A percentile compares a stretch with the other conserved stretches of the same genome.
These are phyloP conservation scores for Cordylochernes scorpioides DNA, from an alignment of 2,888 invertebrate species.

Conservation along the genomic window DNA sequence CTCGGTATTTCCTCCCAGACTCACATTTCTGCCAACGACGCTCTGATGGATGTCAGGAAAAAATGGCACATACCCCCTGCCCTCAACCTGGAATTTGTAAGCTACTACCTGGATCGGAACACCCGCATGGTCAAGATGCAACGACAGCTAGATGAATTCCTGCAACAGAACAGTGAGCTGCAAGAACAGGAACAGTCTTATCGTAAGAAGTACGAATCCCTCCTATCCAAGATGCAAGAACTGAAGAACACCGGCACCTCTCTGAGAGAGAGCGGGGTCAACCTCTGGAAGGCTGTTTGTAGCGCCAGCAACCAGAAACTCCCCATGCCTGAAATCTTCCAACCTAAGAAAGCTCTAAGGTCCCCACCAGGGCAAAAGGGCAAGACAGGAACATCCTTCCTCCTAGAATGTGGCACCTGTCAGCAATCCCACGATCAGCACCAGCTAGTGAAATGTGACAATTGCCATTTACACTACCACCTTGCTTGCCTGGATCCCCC, in stretches of 20 bases:
- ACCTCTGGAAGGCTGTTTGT: no score
- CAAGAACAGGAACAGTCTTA: slow-evolving; percentile 47
- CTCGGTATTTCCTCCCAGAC: slow-evolving; percentile 45
- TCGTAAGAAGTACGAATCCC: slow-evolving; percentile 49
- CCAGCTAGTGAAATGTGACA: slow-evolving; percentile 76
- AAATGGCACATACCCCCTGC: slow-evolving; percentile 86
- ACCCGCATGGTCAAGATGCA: slow-evolving; percentile 49
- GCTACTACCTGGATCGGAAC: slow-evolving; percentile 63
- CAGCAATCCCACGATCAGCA: slow-evolving; percentile 65
- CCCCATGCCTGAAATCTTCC: no score
- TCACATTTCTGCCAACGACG: slow-evolving; percentile 25
- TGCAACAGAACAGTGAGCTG: slow-evolving; percentile 42
- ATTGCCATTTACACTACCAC: slow-evolving; percentile 73
- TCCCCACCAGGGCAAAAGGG: no score
- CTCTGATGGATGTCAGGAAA: slow-evolving; percentile 55
- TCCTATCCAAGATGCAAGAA: no score
- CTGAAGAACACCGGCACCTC: no score
- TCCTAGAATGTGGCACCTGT: slow-evolving; percentile 52
- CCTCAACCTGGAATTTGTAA: slow-evolving; percentile 76
- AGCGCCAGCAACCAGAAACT: no score
- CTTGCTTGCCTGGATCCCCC: slow-evolving; percentile 81
- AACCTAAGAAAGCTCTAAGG: no score
- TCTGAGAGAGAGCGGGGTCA: no score
- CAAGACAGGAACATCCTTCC: no score
- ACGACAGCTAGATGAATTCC: slow-evolving; percentile 41